Evolutionary conservation across 2,113 vertebrate genomes (phyloP), one percentile per base, ranked within the genome.

Genomic region (Seriola aureovittata): DNA sequence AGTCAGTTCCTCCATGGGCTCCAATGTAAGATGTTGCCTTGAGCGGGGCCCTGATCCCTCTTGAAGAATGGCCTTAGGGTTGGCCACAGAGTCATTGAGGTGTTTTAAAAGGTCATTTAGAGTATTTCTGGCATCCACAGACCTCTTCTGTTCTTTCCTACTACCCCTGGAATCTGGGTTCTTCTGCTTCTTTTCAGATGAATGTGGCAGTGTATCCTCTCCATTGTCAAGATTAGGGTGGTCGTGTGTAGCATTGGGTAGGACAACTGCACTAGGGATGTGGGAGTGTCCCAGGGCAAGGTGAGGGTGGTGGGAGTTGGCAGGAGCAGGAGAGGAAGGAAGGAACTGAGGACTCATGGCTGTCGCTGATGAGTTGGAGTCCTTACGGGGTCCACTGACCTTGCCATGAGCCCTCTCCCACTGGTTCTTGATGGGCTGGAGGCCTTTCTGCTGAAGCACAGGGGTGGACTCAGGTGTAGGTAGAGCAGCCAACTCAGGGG

Each of bases 91-190:
- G 93, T 99, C 97, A 87, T 96, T 99, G 38, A 99, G 96, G 91
- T 99, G 98, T 93, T 99, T 99, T 91, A 99, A 95, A 81, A 99
- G 97, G 88, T 99, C 98, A 29, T 99, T 99, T 65, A 99, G 93
- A 4, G 98, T 99, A 81, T 99, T 99, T 89, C 98, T 96, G 84
- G 98, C 98, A 85, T 99, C 98, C 80, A 99, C 96, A 16, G 98
- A 97, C 54, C 96, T 93, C 82, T 97, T 96, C 79, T 96, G 98
- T n/a, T 99, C 98, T 89, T 97, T 97, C 73, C 96, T 97, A 89
- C 96, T 94, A 44, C 97, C 96, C 16, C 96, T 94, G 76, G 96
- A 95, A n/a, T 99, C 98, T 1, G 94, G 52, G 40, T 96, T 96
- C 46, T 97, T 97, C 38, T 91, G 75, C 78, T 96, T 98, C 92